phyloP scores from a whole-genome alignment of 2,888 invertebrate species.

The Troilus luridus region DNA sequence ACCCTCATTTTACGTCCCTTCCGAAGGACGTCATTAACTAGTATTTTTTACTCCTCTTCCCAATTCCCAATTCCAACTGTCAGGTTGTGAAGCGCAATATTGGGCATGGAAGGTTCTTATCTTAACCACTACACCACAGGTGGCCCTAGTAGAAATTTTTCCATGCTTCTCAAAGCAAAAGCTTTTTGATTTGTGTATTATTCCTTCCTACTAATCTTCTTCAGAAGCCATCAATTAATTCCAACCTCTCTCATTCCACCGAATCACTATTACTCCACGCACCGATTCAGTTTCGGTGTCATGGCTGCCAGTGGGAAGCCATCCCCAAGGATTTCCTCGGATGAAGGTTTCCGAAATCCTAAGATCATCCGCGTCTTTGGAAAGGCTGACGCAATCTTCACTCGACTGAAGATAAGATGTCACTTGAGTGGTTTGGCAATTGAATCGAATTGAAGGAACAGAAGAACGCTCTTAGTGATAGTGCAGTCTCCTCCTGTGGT shows the following conservation, averaged over 20 bases:
- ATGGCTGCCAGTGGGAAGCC: not conserved
- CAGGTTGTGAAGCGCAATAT: no score
- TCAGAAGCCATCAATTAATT: not conserved
- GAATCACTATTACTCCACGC: not conserved
- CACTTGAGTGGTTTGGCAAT: not conserved
- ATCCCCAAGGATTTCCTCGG: not conserved
- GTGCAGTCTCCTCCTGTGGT: not conserved
- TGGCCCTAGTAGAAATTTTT: no score
- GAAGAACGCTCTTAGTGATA: not conserved
- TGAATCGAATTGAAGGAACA: not conserved
- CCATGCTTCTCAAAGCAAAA: no score
- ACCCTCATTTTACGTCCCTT: no score
- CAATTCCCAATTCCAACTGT: no score
- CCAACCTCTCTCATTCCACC: not conserved
- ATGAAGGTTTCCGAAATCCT: not conserved
- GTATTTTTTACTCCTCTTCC: no score
- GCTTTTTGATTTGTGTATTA: not conserved
- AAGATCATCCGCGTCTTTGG: not conserved
- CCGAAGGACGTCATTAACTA: no score
- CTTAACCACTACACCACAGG: no score
- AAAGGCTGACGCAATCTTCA: not conserved
- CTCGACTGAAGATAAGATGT: not conserved
- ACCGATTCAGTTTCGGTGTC: not conserved
- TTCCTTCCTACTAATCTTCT: not conserved
- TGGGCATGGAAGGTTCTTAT: no score